phyloP scores from a whole-genome alignment of 2,113 vertebrate genomes.

The Thomomys bottae region DNA sequence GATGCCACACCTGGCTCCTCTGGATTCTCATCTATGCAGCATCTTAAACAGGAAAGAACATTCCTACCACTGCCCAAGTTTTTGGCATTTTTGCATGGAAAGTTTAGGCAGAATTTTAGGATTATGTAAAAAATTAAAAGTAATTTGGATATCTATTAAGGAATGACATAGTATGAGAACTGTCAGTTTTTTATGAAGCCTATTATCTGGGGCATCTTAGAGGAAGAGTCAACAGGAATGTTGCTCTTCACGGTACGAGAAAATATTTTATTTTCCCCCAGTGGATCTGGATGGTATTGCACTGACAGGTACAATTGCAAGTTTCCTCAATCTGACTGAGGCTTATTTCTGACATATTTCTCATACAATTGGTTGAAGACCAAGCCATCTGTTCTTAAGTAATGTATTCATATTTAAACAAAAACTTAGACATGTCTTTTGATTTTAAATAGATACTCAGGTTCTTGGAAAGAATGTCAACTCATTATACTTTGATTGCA shows the following conservation, averaged over 20 bases:
- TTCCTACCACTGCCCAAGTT: neutral
- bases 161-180: neutral
- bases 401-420: neutral
- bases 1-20: neutral
- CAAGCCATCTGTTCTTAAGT: neutral
- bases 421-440: slow-evolving; percentile 13
- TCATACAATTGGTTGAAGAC: neutral
- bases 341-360: neutral
- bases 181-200: neutral
- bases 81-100: neutral
- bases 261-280: neutral
- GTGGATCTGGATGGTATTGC: neutral
- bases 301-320: neutral
- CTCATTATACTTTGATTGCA: neutral
- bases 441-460: neutral
- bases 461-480: too few relatives aligned
- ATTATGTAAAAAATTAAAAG: neutral
- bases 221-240: neutral
- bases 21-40: neutral
- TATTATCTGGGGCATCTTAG: neutral
- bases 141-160: neutral
- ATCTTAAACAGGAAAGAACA: neutral
- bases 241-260: neutral
- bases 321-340: neutral
- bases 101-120: neutral